phyloP scores from a whole-genome alignment of 2,113 vertebrate species.

The Pelecanoides urinatrix region DNA sequence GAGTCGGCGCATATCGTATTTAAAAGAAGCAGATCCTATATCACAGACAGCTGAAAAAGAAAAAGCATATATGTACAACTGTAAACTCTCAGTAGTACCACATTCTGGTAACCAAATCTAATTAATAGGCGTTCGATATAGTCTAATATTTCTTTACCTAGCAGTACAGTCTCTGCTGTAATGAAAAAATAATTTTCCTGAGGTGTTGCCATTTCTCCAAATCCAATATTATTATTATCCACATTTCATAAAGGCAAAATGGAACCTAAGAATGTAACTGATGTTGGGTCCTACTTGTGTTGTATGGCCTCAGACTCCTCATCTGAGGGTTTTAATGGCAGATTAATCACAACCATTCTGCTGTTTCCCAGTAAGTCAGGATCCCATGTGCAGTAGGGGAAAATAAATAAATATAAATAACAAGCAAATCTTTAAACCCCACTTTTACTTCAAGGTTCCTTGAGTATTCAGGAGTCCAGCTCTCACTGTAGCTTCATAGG shows the following conservation, averaged over 20 bases:
- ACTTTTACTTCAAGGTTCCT: neutral
- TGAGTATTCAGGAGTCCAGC: neutral
- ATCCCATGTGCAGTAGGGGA: neutral
- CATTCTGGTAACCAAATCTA: neutral
- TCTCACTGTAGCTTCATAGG: neutral
- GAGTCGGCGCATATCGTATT: slow-evolving; percentile 96
- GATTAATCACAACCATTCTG: neutral
- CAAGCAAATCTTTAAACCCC: neutral
- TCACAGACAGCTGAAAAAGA: slow-evolving; percentile 90
- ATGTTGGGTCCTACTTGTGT: neutral
- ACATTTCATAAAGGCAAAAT: neutral
- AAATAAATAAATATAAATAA: neutral
- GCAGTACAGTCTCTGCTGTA: neutral
- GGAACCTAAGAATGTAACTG: neutral
- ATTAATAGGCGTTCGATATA: neutral
- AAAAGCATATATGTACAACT: neutral
- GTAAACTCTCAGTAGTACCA: neutral
- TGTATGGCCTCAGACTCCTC: neutral
- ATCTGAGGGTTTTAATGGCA: neutral
- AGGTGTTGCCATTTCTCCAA: neutral
- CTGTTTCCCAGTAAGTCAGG: neutral
- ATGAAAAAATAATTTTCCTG: neutral
- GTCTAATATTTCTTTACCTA: neutral
- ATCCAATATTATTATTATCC: neutral
- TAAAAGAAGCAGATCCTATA: slow-evolving; percentile 98